Percentiles rank a stretch among this genome's conserved stretches.
These are phyloP conservation scores for Dendroctonus valens DNA, from an alignment of 1,140 invertebrate species.

Conservation along the genomic window DNA sequence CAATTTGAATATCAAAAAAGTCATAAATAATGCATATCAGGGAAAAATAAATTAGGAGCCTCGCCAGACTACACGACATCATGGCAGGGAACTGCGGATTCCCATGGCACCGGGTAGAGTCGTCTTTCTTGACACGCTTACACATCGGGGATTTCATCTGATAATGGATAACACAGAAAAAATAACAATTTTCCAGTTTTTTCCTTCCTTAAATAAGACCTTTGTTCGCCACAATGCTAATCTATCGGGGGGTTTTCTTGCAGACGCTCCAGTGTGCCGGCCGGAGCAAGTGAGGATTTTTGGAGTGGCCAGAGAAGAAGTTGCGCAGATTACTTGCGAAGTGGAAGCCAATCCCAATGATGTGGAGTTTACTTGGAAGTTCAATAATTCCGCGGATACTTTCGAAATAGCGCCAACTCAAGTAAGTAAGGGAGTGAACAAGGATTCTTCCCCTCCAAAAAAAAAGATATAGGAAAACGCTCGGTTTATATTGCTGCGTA, in stretches of 20 bases:
- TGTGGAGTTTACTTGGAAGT: conserved; percentile 71
- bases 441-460: not conserved
- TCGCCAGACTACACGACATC: conserved; percentile 20
- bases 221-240: not conserved
- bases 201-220: no score
- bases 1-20: conserved; percentile 26
- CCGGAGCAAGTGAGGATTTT: conserved; percentile 65
- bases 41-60: conserved; percentile 16
- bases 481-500: not conserved
- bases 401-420: conserved; percentile 62
- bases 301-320: conserved; percentile 76
- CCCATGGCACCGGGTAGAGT: conserved; percentile 21
- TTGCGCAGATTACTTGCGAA: conserved; percentile 73
- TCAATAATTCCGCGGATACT: conserved; percentile 70
- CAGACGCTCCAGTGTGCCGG: conserved; percentile 71
- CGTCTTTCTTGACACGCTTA: conserved; percentile 5
- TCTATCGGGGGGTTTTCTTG: conserved; percentile 31
- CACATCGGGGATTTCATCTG: not conserved
- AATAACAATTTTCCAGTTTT: not conserved
- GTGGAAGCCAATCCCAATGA: conserved; percentile 79
- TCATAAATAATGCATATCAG: conserved; percentile 27
- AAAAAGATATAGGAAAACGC: no score
- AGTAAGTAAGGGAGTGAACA: conserved; percentile 8
- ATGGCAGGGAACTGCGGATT: conserved; percentile 13
- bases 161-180: not conserved